A percentile compares a stretch with the other conserved stretches of the same genome.
Evolutionary conservation across 1,140 invertebrate genomes (phyloP).

Genomic region (Brachionus calyciflorus): DNA sequence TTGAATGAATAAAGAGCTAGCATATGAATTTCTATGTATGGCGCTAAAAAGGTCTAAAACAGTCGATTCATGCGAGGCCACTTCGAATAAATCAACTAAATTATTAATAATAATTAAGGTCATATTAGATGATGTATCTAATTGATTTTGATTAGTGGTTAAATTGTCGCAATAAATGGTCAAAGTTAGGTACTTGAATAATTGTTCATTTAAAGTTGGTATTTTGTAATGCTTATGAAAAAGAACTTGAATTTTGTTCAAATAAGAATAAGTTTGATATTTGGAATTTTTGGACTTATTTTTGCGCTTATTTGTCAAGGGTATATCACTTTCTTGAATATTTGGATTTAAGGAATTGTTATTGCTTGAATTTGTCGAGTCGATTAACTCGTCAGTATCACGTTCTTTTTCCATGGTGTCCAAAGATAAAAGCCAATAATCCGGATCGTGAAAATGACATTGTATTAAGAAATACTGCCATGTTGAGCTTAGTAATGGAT

Average conservation of each 20-base stretch:
- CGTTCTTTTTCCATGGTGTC: not conserved
- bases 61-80: slow-evolving; percentile 56
- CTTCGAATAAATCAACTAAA: slow-evolving; percentile 23
- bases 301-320: not conserved
- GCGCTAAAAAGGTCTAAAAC: slow-evolving; percentile 59
- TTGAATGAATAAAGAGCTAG: slow-evolving; percentile 71
- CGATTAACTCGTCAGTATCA: not conserved
- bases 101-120: slow-evolving; percentile 28
- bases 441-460: not conserved
- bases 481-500: not conserved
- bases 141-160: slow-evolving; percentile 3
- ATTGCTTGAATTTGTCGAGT: not conserved
- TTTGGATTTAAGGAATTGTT: slow-evolving; percentile 18
- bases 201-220: slow-evolving; percentile 25
- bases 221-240: not conserved
- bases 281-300: not conserved
- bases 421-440: slow-evolving; percentile 29
- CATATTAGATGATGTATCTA: not conserved
- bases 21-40: slow-evolving; percentile 68
- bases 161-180: slow-evolving; percentile 27
- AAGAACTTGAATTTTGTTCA: not conserved
- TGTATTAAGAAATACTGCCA: slow-evolving; percentile 35
- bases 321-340: not conserved
- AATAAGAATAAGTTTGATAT: not conserved
- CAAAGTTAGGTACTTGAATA: slow-evolving; percentile 12